Evolutionary conservation across 2,797 vertebrate species (phyloP).

Genomic region (Poecilia gillii): DNA sequence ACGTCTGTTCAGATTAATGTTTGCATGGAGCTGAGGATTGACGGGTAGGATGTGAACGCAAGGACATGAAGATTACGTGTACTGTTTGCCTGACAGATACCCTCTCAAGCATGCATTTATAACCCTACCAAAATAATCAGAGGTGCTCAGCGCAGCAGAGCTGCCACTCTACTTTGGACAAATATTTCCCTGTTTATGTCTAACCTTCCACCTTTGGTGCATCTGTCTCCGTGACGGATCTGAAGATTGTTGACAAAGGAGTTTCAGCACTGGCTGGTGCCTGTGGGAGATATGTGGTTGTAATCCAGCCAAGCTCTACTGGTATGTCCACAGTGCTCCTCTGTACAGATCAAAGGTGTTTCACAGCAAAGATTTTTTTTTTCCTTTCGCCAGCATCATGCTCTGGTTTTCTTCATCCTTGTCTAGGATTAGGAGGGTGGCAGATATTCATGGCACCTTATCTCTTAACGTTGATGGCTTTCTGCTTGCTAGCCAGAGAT

Average conservation of each 20-base stretch:
- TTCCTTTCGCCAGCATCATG: slow-evolving; percentile 56
- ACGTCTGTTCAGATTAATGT: slow-evolving; percentile 55
- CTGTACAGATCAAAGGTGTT: slow-evolving; percentile 77
- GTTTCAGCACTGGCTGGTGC: slow-evolving; percentile 62
- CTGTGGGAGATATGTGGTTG: slow-evolving; percentile 67
- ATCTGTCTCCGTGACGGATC: slow-evolving; percentile 60
- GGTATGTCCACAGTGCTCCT: slow-evolving; percentile 59
- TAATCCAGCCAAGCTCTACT: slow-evolving; percentile 72
- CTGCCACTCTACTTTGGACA: slow-evolving; percentile 28
- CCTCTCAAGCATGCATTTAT: slow-evolving; percentile 42
- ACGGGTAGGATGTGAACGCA: slow-evolving; percentile 40
- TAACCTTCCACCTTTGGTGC: slow-evolving; percentile 53
- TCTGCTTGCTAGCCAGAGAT: slow-evolving; percentile 57
- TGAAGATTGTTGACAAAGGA: slow-evolving; percentile 68
- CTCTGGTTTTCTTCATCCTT: slow-evolving; percentile 61
- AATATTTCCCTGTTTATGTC: slow-evolving; percentile 50
- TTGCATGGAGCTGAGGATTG: slow-evolving; percentile 25
- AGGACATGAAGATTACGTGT: slow-evolving; percentile 49
- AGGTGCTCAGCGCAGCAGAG: slow-evolving; percentile 18
- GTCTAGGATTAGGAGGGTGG: slow-evolving; percentile 74
- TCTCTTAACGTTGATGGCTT: slow-evolving; percentile 68
- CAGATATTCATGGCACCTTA: slow-evolving; percentile 70
- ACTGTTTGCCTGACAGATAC: slow-evolving; percentile 52
- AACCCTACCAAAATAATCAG: slow-evolving; percentile 53
- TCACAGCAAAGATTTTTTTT: slow-evolving; percentile 50